These are phyloP conservation scores for Holothuria scabra DNA, from an alignment of 53 echinoderm and acorn worm species.

Conservation along the genomic window DNA sequence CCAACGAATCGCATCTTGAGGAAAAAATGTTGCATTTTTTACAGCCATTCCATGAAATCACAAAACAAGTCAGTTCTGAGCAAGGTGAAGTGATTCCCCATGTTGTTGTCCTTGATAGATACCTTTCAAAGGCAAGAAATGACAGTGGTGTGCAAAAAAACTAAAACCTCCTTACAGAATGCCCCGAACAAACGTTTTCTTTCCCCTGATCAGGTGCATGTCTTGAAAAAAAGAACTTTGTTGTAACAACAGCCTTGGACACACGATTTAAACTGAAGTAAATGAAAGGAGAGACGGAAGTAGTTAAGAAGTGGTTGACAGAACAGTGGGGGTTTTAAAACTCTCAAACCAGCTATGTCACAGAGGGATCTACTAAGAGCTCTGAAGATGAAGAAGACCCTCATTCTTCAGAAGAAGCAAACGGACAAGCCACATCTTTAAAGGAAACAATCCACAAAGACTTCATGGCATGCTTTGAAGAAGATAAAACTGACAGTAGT, in stretches of 20 bases:
- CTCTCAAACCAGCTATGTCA: background rate
- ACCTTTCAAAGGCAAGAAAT: background rate
- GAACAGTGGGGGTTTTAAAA: background rate
- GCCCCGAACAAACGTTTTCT: background rate
- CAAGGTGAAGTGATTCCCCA: background rate
- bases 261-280: constrained; percentile 1
- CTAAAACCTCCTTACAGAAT: background rate
- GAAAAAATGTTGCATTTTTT: background rate
- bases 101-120: background rate
- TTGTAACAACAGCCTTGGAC: background rate
- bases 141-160: constrained; percentile 5
- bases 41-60: background rate
- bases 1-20: background rate
- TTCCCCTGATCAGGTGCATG: background rate
- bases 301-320: background rate
- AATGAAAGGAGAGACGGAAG: background rate
- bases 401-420: too few relatives aligned
- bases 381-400: too few relatives aligned
- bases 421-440: background rate
- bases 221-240: background rate
- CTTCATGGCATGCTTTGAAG: constrained; percentile 10
- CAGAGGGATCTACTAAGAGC: too few relatives aligned
- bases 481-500: background rate
- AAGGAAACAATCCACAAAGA: background rate
- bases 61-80: background rate